A percentile compares a stretch with the other conserved stretches of the same genome.
These are phyloP conservation scores for Phylloscopus collybita DNA, from an alignment of 2,797 vertebrate species.

Conservation along the genomic window DNA sequence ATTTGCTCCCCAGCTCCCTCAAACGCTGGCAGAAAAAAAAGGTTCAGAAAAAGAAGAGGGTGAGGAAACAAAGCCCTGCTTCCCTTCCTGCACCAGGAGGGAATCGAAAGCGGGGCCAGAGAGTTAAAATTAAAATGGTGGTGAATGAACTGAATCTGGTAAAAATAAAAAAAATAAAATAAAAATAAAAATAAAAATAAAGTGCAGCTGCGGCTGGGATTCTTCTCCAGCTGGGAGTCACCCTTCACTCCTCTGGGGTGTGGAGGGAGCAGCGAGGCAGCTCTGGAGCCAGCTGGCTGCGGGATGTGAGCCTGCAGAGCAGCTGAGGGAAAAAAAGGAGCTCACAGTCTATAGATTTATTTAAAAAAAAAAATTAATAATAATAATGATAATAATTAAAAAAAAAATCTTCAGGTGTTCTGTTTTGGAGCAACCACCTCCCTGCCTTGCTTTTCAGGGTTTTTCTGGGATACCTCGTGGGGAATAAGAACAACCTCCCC, in stretches of 20 bases:
- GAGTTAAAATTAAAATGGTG: background rate
- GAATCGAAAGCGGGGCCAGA: background rate
- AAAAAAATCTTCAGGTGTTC: no score
- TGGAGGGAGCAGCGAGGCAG: background rate
- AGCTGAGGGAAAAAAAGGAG: background rate
- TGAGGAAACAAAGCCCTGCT: background rate
- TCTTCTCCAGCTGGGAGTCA: conserved; percentile 4
- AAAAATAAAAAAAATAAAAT: no score
- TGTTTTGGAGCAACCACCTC: accelerated
- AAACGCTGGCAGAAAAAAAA: background rate
- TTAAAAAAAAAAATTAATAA: background rate
- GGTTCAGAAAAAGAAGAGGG: background rate
- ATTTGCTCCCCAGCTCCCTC: background rate
- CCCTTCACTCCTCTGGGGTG: background rate
- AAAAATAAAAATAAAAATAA: background rate
- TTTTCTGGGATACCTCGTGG: background rate
- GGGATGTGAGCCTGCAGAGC: background rate
- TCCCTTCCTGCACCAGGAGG: background rate
- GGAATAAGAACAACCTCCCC: no score
- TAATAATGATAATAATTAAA: no score
- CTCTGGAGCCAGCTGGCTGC: conserved; percentile 9
- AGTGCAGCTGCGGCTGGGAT: background rate
- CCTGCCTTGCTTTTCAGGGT: accelerated
- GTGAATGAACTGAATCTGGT: background rate
- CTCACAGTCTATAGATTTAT: background rate